A percentile compares a stretch with the other conserved stretches of the same genome.
phyloP scores from a whole-genome alignment of 2,888 invertebrate genomes.

The Stenodera caucasica region DNA sequence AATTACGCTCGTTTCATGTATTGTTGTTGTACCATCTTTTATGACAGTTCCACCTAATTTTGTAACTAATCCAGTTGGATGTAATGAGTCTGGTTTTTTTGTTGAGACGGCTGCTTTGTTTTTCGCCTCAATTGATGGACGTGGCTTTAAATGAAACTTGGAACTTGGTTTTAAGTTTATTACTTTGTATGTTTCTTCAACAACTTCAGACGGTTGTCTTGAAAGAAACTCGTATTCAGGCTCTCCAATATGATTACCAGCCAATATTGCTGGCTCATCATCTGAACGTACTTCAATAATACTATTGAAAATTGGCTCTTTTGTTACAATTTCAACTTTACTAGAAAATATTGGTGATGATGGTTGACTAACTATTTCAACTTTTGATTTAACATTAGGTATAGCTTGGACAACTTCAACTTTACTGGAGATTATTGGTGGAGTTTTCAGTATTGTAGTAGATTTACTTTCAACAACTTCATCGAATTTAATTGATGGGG shows the following conservation, averaged over 20 bases:
- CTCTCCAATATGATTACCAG: slow-evolving; percentile 74
- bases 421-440: slow-evolving; percentile 51
- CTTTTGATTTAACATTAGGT: slow-evolving; percentile 48
- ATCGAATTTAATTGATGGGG: slow-evolving; percentile 55
- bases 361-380: slow-evolving; percentile 45
- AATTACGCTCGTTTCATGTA: slow-evolving; percentile 87
- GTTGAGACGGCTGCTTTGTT: slow-evolving; percentile 51
- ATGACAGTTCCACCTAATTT: slow-evolving; percentile 82
- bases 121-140: slow-evolving; percentile 52
- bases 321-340: slow-evolving; percentile 56
- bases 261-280: slow-evolving; percentile 63
- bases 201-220: slow-evolving; percentile 80
- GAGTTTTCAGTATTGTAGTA: slow-evolving; percentile 15
- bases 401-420: slow-evolving; percentile 53
- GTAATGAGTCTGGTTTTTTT: slow-evolving; percentile 62
- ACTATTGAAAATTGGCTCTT: slow-evolving; percentile 48
- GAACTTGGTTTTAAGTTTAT: slow-evolving; percentile 77
- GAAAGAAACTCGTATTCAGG: slow-evolving; percentile 85
- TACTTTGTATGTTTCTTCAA: slow-evolving; percentile 83
- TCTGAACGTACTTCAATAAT: slow-evolving; percentile 50
- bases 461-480: slow-evolving; percentile 43
- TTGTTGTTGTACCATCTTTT: slow-evolving; percentile 79
- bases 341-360: slow-evolving; percentile 58
- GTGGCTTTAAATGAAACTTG: slow-evolving; percentile 58
- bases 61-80: slow-evolving; percentile 79